phyloP scores from a whole-genome alignment of 2,888 invertebrate species.

The Germaria angustata region DNA sequence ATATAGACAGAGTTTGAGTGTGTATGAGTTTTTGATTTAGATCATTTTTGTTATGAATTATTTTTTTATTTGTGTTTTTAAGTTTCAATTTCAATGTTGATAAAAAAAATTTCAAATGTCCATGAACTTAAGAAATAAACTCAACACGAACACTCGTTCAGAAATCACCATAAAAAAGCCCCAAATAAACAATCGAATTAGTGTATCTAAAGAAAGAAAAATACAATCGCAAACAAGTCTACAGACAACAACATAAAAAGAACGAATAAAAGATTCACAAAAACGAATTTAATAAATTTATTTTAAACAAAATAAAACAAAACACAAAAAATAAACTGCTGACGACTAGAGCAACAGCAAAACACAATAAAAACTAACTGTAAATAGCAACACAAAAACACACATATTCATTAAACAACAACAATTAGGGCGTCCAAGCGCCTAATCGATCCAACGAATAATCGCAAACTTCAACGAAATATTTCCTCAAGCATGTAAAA shows the following conservation, averaged over 20 bases:
- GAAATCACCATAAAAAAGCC: background rate
- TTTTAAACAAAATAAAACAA: too few relatives aligned
- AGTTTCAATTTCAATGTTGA: slow-evolving; percentile 57
- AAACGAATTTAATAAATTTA: slow-evolving; percentile 30
- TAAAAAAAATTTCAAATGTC: slow-evolving; percentile 51
- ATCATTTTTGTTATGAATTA: background rate
- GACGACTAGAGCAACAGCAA: slow-evolving; percentile 1
- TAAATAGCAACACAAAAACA: background rate
- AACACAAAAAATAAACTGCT: background rate
- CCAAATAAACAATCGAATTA: background rate
- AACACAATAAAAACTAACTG: background rate
- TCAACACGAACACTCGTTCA: background rate
- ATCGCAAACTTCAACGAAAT: background rate
- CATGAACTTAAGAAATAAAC: slow-evolving; percentile 57
- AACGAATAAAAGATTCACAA: background rate
- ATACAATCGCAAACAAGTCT: background rate
- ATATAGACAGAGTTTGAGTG: too few relatives aligned
- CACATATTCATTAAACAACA: background rate
- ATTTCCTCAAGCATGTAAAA: too few relatives aligned
- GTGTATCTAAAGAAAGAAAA: background rate
- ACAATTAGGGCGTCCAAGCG: background rate
- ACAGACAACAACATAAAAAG: background rate
- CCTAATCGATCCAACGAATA: too few relatives aligned
- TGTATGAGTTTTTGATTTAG: background rate
- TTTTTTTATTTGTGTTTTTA: slow-evolving; percentile 11